Evolutionary conservation across 2,113 vertebrate species (phyloP).

Genomic region (Guaruba guarouba): DNA sequence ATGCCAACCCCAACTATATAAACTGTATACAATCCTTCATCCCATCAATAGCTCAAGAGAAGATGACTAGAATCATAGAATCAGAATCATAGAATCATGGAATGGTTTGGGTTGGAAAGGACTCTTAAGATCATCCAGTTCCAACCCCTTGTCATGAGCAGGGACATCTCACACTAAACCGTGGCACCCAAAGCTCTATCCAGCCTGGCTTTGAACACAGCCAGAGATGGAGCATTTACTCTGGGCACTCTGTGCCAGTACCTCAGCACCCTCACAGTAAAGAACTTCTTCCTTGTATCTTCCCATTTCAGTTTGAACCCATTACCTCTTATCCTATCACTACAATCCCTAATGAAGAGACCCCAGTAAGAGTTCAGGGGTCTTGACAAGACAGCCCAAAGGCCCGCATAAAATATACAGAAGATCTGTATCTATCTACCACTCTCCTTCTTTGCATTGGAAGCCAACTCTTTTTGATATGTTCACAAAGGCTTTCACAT

Average conservation of each 20-base stretch:
- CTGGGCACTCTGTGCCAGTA: not conserved
- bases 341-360: not conserved
- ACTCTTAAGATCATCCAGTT: not conserved
- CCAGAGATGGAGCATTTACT: not conserved
- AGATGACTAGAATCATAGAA: not conserved
- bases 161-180: not conserved
- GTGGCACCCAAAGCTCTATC: too few relatives aligned
- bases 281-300: not conserved
- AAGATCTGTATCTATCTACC: not conserved
- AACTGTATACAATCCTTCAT: not conserved
- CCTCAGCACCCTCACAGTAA: not conserved
- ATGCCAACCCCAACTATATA: not conserved
- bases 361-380: not conserved
- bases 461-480: not conserved
- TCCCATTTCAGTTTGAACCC: not conserved
- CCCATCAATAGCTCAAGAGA: not conserved
- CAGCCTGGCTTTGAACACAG: not conserved
- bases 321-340: not conserved
- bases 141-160: not conserved
- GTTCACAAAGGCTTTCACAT: not conserved
- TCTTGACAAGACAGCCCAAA: not conserved
- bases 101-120: not conserved
- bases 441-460: not conserved
- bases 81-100: not conserved
- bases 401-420: not conserved